A percentile compares a stretch with the other conserved stretches of the same genome.
Conservation (phyloP, 2,797 vertebrate genomes). For the Molothrus aeneus region DNA sequence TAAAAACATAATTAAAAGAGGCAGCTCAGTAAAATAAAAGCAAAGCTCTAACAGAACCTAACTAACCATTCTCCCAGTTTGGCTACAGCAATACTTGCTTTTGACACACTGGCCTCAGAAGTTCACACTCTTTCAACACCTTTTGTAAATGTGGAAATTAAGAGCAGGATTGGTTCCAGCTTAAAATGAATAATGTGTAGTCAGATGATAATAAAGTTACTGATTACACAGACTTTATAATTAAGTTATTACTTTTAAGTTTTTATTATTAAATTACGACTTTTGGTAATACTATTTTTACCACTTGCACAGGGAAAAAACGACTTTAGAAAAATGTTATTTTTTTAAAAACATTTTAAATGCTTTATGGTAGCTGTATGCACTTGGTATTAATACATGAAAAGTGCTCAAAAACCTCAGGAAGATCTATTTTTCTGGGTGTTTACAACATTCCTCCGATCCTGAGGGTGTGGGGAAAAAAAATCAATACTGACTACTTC, state of each 20-base stretch:
- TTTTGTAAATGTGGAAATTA: not conserved
- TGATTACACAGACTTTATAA: not conserved
- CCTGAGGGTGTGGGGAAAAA: not conserved
- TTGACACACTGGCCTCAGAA: not conserved
- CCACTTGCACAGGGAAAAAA: not conserved
- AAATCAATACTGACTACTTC: not conserved
- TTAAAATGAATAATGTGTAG: not conserved
- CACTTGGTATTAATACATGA: not conserved
- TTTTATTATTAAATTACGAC: not conserved
- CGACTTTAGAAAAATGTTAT: not conserved
- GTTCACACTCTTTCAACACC: not conserved
- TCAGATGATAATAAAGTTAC: not conserved
- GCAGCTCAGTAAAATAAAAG: not conserved
- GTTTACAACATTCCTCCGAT: not conserved
- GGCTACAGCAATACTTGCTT: not conserved
- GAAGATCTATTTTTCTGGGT: not conserved
- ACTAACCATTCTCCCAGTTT: not conserved
- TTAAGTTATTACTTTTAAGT: not conserved
- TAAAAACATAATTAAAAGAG: slow-evolving; percentile 35
- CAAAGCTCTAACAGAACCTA: not conserved
- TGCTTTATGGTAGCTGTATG: not conserved
- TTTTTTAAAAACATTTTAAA: not conserved
- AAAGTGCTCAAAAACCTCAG: not conserved
- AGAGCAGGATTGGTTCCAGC: not conserved
- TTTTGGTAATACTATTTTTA: not conserved